Conservation (phyloP, 2,888 invertebrate genomes). For the Agrilus biguttatus region DNA sequence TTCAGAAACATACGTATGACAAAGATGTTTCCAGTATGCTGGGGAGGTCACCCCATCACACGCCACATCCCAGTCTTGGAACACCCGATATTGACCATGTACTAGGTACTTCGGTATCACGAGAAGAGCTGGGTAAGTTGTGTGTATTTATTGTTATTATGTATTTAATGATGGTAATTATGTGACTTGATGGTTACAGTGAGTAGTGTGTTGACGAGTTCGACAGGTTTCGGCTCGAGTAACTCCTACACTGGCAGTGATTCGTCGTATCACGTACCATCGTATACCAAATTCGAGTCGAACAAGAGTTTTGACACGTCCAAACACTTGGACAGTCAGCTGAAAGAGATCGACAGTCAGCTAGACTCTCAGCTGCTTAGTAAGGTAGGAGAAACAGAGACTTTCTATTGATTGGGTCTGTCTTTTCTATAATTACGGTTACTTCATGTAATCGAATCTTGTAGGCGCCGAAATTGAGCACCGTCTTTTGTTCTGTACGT, state of each 20-base stretch:
- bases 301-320: slow-evolving; percentile 56
- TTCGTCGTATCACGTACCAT: slow-evolving; percentile 34
- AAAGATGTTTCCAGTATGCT: slow-evolving; percentile 46
- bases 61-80: slow-evolving; percentile 35
- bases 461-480: not conserved
- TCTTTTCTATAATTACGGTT: slow-evolving; percentile 4
- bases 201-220: slow-evolving; percentile 42
- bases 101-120: slow-evolving; percentile 30
- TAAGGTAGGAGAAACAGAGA: slow-evolving; percentile 35
- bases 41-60: slow-evolving; percentile 34
- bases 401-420: slow-evolving; percentile 28
- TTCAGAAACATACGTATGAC: slow-evolving; percentile 67
- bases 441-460: too few species aligned
- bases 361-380: slow-evolving; percentile 55
- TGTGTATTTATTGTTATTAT: not conserved
- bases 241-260: slow-evolving; percentile 42
- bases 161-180: not conserved
- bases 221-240: slow-evolving; percentile 40
- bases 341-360: slow-evolving; percentile 70
- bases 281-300: slow-evolving; percentile 33
- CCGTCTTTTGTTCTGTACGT: slow-evolving; percentile 9
- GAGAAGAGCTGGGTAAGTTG: slow-evolving; percentile 31
- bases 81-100: slow-evolving; percentile 34
- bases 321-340: slow-evolving; percentile 62
- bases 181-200: slow-evolving; percentile 25